Base-by-base conservation (phyloP, 2,797 vertebrate species). In the Melanotaenia pygmaea region DNA sequence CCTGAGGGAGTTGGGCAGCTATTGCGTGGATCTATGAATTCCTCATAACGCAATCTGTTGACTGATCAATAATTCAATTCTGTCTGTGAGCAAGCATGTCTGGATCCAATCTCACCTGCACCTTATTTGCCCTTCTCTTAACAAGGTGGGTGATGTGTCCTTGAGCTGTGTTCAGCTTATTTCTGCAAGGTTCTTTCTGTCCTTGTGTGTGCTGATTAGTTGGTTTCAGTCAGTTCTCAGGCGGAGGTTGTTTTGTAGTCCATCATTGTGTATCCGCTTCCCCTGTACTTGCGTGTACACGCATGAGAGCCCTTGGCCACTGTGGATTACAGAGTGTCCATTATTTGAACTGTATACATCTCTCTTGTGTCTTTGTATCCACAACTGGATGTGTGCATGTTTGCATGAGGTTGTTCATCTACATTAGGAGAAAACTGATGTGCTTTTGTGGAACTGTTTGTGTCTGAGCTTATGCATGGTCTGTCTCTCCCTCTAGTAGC, bases 11-110 rank as follows among this genome's bases (percentile, higher is more conserved):
- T 71, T 60, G 72, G 89, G 74, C 77, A 77, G 74, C 64, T 60
- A 56, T 45, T 67, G 72, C 72, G 20, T 77, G 77, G 84, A 88
- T 90, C 92, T 89, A 92, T 92, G 88, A 93, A 93, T 93, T 94
- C 91, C 90, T 95, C 92, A 94, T 94, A 91, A 91, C 88, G 76
- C 92, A 92, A 93, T 95, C 93, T 94, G 93, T 93, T 90, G 87
- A 67, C 84, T 91, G 90, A 94, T 95, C 94, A 94, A 95, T 95
- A 95, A 94, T 95, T 94, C 91, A 94, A 91, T 94, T 94, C 87
- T 91, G 74, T 88, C 88, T 90, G 91, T 89, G 89, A 88, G 92
- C 81, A 65, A 88, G 86, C 90, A 86, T 85, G 87, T 90, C 93
- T 90, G 85, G 84, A 91, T 89, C 81, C 89, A 91, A 90, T 94